Evolutionary conservation across 2,797 vertebrate genomes (phyloP), one percentile per base, ranked within the genome.

Genomic region (Melanogrammus aeglefinus): DNA sequence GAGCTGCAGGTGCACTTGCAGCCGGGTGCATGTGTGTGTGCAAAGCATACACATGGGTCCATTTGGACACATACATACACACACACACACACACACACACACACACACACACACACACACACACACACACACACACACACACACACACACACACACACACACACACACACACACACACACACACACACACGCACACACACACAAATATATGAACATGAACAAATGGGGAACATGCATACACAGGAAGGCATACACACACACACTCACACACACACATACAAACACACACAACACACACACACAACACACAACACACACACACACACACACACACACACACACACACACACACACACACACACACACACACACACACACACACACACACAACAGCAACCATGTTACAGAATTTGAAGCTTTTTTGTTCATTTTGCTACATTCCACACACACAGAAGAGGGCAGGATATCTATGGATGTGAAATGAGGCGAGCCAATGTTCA

Each of bases 381-480:
- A 69, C 21, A 66, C 35, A 76, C 33, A 36, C 33, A 57, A 13
- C 44, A 51, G 13, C 2, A 44, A 14, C 47, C 21, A 36, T 75
- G 75, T 35, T 75, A 63, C 38, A 73, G 24, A 24, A n/a, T 14
- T 33, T 71, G 29, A 36, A 76, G 74, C 80, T 35, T 75, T 24
- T 24, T 6, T 36, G 27, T 71, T 78, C 21, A 27, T 72, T 5
- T 69, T 41, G 39, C 38, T 63, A 38, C 27, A 35, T 71, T 72
- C 39, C 44, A 72, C 73, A 71, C 36, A 83, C 72, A 84, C 75
- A 73, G 21, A 33, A 73, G 78, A 6, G 38, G 71, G 44, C 57
- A 71, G 79, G 72, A 85, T 76, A 83, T 31, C 72, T 84, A 85
- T 81, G 80, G 78, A 82, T 84, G 84, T 83, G 81, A 88, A 85